Base-by-base conservation (phyloP, 1,140 invertebrate genomes). In the Manduca sexta region DNA sequence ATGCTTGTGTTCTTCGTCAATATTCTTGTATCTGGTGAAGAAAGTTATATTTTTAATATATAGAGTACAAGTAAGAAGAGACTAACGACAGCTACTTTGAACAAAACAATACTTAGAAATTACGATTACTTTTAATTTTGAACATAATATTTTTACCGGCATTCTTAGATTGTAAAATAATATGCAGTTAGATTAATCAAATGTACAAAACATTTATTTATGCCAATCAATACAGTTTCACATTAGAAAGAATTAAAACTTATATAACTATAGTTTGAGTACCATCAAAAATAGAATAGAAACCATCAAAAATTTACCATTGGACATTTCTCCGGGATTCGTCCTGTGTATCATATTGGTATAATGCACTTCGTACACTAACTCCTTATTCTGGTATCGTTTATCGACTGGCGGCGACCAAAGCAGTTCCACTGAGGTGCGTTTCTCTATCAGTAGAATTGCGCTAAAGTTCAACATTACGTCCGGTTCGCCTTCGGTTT, bases 401-500 rank as follows among this genome's bases (percentile, higher is more conserved):
- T 74, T 63, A 34, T 86, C 86, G 15, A 87, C 88, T 0, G 91
- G 90, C 8, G 86, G 75, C 12, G 88, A 79, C 93, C 93, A 94
- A 10, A 61, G 81, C 10, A 94, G 61, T 60, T 90, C 90, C 0
- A 93, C 91, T 0, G 89, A 87, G 0, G 90, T 92, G 1, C 88
- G 88, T 30, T 88, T 81, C 3, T 87, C 86, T 57, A 91, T 91
- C 0, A 88, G 49, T 3, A 91, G 50, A 13, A 80, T 71, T 0
- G 87, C 87, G 7, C 87, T 83, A 0, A 91, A 42, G 33, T 88
- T 78, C 0, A 84, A 43, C 0, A 51, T 60, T 18, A 76, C 77
- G 35, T 78, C 69, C 0, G 86, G 77, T 1, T 64, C 66, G 1
- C 91, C 92, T n/a, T 79, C 77, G 0, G 90, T 92, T 5, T 59